Conservation (phyloP, 2,113 vertebrate genomes). For the Burhinus bistriatus region DNA sequence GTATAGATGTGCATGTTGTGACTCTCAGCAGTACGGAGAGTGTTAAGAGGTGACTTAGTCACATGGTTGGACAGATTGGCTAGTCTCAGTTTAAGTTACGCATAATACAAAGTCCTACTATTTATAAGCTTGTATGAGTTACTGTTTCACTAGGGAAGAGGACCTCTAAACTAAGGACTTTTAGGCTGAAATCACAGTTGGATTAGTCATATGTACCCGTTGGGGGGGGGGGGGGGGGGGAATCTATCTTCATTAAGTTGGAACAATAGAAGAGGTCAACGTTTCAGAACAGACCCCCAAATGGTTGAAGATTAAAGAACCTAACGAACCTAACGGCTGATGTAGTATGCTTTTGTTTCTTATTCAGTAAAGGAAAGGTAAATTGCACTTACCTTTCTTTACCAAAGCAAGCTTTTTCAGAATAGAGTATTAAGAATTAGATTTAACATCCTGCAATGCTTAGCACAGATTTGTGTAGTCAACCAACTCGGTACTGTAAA, state of each 20-base stretch:
- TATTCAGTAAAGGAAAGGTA: conserved; percentile 40
- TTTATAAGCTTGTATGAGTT: background rate
- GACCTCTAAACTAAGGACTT: background rate
- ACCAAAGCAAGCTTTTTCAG: conserved; percentile 52
- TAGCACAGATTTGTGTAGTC: background rate
- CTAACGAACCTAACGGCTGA: background rate
- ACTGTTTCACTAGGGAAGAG: background rate
- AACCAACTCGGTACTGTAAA: background rate
- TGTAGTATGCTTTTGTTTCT: background rate
- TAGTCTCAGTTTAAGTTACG: background rate
- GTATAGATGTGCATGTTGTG: background rate
- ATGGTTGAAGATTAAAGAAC: background rate
- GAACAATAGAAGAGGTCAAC: background rate
- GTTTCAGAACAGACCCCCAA: background rate
- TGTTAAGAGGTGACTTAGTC: background rate
- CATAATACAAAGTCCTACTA: background rate
- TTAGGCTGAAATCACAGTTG: background rate
- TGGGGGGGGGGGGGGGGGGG: too few relatives aligned
- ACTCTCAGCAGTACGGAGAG: background rate
- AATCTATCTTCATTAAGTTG: background rate
- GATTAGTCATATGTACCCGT: background rate
- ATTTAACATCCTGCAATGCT: conserved; percentile 11
- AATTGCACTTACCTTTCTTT: conserved; percentile 42
- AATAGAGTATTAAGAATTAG: conserved; percentile 30
- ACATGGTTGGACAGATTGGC: background rate